Percentiles rank a stretch among this genome's conserved stretches.
phyloP scores from a whole-genome alignment of 1,140 invertebrate species.

The Drosophila mauritiana region DNA sequence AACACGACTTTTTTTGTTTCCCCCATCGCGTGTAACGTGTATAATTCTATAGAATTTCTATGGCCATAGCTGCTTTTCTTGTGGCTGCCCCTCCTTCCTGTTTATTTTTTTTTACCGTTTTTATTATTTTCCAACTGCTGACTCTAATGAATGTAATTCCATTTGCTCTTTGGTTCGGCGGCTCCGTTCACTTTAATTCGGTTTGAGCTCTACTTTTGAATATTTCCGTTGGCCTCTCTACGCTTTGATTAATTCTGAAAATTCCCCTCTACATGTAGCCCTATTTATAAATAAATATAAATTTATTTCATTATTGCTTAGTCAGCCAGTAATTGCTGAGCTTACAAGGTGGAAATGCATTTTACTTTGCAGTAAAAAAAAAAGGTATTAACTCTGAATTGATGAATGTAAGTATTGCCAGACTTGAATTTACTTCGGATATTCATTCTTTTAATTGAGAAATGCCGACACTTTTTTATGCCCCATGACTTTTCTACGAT shows the following conservation, averaged over 20 bases:
- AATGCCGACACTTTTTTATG: background rate
- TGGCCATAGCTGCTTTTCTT: slow-evolving; percentile 26
- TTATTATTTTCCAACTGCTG: slow-evolving; percentile 39
- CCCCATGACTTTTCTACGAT: background rate
- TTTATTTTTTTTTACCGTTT: slow-evolving; percentile 6
- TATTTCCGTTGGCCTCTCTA: slow-evolving; percentile 1
- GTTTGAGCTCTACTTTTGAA: background rate
- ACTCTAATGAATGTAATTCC: slow-evolving; percentile 45
- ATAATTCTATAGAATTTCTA: slow-evolving; percentile 45
- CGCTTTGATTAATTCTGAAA: slow-evolving; percentile 23
- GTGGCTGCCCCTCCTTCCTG: slow-evolving; percentile 1
- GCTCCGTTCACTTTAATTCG: background rate
- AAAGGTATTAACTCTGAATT: too few relatives aligned
- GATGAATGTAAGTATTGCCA: too few relatives aligned
- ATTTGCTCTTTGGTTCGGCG: background rate
- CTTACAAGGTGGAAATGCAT: background rate
- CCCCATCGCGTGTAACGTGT: slow-evolving; percentile 39
- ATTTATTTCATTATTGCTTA: background rate
- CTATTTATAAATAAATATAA: too few relatives aligned
- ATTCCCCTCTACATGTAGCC: background rate
- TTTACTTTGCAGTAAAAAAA: too few relatives aligned
- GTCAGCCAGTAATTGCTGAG: background rate
- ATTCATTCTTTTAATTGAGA: too few relatives aligned
- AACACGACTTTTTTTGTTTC: slow-evolving; percentile 51
- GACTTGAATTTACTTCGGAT: too few relatives aligned